These are phyloP conservation scores for Carollia perspicillata DNA, from an alignment of 2,113 vertebrate species.

Conservation along the genomic window DNA sequence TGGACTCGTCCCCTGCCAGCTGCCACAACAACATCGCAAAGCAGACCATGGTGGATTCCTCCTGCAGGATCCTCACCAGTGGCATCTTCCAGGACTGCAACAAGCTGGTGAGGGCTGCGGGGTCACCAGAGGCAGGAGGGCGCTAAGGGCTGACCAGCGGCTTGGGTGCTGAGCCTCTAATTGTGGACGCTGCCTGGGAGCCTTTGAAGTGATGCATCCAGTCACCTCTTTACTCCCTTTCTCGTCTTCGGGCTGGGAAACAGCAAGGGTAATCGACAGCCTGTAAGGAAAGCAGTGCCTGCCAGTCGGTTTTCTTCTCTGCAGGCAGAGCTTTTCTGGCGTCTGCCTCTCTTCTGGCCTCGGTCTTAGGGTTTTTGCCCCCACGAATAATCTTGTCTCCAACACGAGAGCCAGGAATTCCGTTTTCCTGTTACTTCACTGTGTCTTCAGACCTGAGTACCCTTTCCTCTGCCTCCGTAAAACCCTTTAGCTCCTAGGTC, in stretches of 20 bases:
- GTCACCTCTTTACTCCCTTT: neutral
- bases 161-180: neutral
- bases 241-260: neutral
- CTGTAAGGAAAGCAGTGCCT: neutral
- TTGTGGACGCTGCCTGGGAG: rapidly evolving
- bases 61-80: slow-evolving; percentile 90
- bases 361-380: neutral
- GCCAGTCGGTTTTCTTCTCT: neutral
- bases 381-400: neutral
- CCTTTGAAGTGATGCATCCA: neutral
- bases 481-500: neutral
- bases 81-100: slow-evolving; percentile 89
- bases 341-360: neutral
- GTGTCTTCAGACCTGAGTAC: neutral
- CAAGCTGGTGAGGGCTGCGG: slow-evolving; percentile 84
- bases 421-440: neutral
- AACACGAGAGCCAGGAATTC: neutral
- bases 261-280: rapidly evolving
- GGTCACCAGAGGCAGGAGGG: neutral
- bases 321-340: neutral
- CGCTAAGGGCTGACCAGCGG: neutral
- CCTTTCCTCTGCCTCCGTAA: too few relatives aligned
- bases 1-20: slow-evolving; percentile 21
- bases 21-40: slow-evolving; percentile 87
- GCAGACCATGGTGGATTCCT: slow-evolving; percentile 91